These are phyloP conservation scores for Polypterus bichir DNA, from an alignment of 2,113 vertebrate genomes.

Conservation along the genomic window DNA sequence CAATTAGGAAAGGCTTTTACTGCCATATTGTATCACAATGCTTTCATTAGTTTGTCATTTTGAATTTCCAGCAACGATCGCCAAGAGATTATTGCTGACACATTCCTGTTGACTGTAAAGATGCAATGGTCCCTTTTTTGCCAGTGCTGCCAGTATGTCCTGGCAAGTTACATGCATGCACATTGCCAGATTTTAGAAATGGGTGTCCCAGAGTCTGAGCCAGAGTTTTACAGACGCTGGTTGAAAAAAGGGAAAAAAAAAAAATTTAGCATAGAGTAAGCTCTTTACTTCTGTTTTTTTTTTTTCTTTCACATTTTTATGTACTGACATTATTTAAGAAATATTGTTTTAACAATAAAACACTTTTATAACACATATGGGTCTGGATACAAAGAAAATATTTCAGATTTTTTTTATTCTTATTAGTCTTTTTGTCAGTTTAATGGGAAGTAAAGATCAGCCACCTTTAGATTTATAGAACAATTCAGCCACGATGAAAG, in stretches of 20 bases:
- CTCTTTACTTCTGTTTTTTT: too few relatives aligned
- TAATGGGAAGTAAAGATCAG: too few relatives aligned
- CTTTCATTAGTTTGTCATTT: conserved; percentile 42
- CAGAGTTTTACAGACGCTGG: conserved; percentile 38
- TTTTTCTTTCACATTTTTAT: too few relatives aligned
- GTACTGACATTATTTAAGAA: too few relatives aligned
- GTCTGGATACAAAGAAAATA: too few relatives aligned
- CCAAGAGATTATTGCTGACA: conserved; percentile 52
- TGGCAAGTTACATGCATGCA: conserved; percentile 35
- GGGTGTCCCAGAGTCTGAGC: conserved; percentile 46
- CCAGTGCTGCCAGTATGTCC: conserved; percentile 35
- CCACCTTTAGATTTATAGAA: too few relatives aligned
- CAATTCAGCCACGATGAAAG: too few relatives aligned
- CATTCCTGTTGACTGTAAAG: conserved; percentile 51
- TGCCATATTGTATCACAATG: conserved; percentile 38
- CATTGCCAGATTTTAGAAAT: conserved; percentile 27
- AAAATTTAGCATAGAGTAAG: not conserved
- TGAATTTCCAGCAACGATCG: conserved; percentile 45
- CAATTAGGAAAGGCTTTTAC: conserved; percentile 36
- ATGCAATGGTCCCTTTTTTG: conserved; percentile 29
- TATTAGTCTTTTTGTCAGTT: too few relatives aligned
- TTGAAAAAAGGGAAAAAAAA: not conserved
- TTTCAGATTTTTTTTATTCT: too few relatives aligned
- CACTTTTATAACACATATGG: too few relatives aligned
- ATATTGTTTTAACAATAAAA: too few relatives aligned